These are phyloP conservation scores for Hydra vulgaris DNA, from an alignment of 30 jellyfish, hydroid and myxozoan species.

Conservation along the genomic window DNA sequence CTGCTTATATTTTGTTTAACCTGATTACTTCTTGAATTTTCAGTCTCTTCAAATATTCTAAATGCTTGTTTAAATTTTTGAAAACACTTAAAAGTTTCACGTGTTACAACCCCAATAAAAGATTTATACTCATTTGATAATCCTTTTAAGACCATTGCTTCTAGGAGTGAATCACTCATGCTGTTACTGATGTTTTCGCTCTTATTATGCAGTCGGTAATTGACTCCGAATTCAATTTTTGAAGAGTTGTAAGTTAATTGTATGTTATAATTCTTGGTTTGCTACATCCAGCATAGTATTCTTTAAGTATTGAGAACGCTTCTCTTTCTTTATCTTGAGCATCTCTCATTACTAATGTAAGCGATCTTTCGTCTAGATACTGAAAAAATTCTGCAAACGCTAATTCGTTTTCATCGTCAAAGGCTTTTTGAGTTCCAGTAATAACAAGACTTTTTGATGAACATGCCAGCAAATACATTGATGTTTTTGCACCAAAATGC, in stretches of 20 bases:
- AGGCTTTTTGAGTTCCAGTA: constrained; percentile 9
- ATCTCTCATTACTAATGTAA: constrained; percentile 17
- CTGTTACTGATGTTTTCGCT: constrained; percentile 32
- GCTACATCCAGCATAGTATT: too few relatives aligned
- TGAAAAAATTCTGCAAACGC: constrained; percentile 14
- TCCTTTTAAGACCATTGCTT: constrained; percentile 37
- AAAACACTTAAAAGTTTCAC: background rate
- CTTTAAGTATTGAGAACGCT: constrained; percentile 18
- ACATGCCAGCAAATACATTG: too few relatives aligned
- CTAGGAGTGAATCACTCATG: constrained; percentile 20
- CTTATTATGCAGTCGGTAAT: constrained; percentile 18
- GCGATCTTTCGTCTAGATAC: constrained; percentile 25
- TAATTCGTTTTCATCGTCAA: constrained; percentile 17
- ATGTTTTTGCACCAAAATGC: too few relatives aligned
- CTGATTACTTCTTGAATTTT: too few relatives aligned
- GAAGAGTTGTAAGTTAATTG: too few relatives aligned
- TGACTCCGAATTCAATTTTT: too few relatives aligned
- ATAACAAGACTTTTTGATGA: too few relatives aligned
- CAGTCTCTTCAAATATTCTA: constrained; percentile 1
- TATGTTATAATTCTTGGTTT: too few relatives aligned
- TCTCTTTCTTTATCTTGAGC: constrained; percentile 27
- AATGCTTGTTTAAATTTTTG: constrained; percentile 13
- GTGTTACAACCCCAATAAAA: constrained; percentile 18
- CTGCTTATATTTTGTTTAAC: too few relatives aligned
- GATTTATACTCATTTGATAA: constrained; percentile 32